Evolutionary conservation across 2,888 invertebrate genomes (phyloP).

Genomic region (Sinotaia quadrata): DNA sequence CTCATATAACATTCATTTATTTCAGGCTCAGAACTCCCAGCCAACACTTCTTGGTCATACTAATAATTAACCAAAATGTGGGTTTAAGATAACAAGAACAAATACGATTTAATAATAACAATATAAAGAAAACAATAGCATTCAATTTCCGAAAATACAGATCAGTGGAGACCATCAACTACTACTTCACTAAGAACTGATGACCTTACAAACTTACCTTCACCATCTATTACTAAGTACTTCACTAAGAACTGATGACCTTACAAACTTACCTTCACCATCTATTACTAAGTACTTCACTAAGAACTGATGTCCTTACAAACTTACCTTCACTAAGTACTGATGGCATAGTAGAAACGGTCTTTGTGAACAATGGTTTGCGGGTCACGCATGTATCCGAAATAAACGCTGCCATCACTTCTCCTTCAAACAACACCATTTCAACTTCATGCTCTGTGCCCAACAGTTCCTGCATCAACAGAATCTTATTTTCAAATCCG

Average conservation of each 20-base stretch:
- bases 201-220: neutral
- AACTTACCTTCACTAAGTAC: conserved; percentile 3
- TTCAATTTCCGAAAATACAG: too few relatives aligned
- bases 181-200: too few relatives aligned
- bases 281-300: neutral
- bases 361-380: conserved; percentile 15
- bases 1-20: too few relatives aligned
- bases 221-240: too few relatives aligned
- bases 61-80: too few relatives aligned
- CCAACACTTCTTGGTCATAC: too few relatives aligned
- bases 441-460: conserved; percentile 37
- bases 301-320: neutral
- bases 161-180: too few relatives aligned
- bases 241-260: too few relatives aligned
- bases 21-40: too few relatives aligned
- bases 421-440: conserved; percentile 24
- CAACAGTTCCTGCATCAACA: conserved; percentile 29
- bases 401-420: conserved; percentile 32
- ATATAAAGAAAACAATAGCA: too few relatives aligned
- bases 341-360: conserved; percentile 27
- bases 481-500: conserved; percentile 22
- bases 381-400: conserved; percentile 33
- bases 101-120: too few relatives aligned
- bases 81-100: too few relatives aligned
- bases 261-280: neutral